Evolutionary conservation across 2,888 invertebrate genomes (phyloP).

Genomic region (Stegana nigrithorax): DNA sequence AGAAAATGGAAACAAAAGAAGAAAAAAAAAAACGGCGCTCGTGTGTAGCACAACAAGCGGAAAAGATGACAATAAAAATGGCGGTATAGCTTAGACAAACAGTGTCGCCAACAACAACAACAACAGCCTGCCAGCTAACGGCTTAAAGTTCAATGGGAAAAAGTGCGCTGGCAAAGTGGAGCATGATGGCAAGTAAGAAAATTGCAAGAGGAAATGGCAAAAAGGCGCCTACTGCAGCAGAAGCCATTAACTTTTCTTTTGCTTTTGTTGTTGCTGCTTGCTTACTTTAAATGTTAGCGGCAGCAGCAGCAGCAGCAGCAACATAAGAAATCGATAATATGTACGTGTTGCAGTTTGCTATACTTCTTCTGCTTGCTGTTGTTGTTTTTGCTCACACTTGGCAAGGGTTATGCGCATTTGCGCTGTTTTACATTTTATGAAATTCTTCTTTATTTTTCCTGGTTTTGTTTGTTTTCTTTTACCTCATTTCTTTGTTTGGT

Average conservation of each 20-base stretch:
- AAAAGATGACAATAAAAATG: conserved; percentile 58
- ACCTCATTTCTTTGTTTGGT: conserved; percentile 24
- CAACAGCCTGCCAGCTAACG: conserved; percentile 35
- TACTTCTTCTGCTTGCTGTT: neutral
- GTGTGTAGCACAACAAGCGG: conserved; percentile 39
- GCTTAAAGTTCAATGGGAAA: conserved; percentile 54
- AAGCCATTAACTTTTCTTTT: conserved; percentile 29
- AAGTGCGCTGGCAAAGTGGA: conserved; percentile 24
- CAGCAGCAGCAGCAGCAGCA: neutral
- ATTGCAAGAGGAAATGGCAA: conserved; percentile 40
- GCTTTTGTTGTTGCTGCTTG: conserved; percentile 13
- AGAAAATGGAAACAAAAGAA: conserved; percentile 24
- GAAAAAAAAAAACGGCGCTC: neutral
- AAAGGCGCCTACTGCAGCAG: conserved; percentile 4
- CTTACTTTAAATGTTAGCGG: neutral
- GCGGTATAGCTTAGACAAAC: conserved; percentile 41
- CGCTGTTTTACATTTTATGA: conserved; percentile 2
- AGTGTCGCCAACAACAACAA: conserved; percentile 7
- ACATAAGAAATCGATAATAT: conserved; percentile 10
- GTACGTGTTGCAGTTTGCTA: conserved; percentile 7
- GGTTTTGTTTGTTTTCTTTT: neutral
- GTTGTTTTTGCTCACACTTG: neutral
- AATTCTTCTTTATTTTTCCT: neutral
- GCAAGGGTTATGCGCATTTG: neutral
- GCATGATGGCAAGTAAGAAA: conserved; percentile 41